Conservation (phyloP, 2,888 invertebrate species). For the Andrena fulva region DNA sequence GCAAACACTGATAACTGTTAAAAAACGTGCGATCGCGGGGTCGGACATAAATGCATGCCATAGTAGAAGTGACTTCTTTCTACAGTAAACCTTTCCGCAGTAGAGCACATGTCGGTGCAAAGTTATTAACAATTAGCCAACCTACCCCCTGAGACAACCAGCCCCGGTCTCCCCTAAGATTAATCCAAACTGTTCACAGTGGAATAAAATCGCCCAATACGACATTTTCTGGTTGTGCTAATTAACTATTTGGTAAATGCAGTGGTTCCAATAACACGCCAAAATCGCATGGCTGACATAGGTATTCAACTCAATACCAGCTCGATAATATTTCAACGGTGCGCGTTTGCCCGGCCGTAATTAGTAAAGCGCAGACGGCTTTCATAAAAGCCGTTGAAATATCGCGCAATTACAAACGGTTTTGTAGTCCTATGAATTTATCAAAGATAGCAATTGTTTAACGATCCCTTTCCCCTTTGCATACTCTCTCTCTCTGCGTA, state of each 20-base stretch:
- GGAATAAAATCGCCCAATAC: background rate
- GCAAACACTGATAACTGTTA: too few species aligned
- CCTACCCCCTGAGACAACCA: too few species aligned
- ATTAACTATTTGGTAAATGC: slow-evolving; percentile 32
- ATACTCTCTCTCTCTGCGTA: background rate
- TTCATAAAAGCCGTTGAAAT: slow-evolving; percentile 33
- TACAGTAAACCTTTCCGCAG: too few species aligned
- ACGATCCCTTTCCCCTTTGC: background rate
- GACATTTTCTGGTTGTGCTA: slow-evolving; percentile 3
- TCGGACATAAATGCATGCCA: too few species aligned
- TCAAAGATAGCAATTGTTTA: slow-evolving; percentile 38
- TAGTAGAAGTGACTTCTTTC: too few species aligned
- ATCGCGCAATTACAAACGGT: slow-evolving; percentile 42
- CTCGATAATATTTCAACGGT: slow-evolving; percentile 29
- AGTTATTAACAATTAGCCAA: too few species aligned
- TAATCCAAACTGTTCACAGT: background rate
- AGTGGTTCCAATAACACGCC: background rate
- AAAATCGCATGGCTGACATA: slow-evolving; percentile 14
- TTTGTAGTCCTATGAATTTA: slow-evolving; percentile 41
- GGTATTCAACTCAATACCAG: slow-evolving; percentile 16
- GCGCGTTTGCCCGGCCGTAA: slow-evolving; percentile 26
- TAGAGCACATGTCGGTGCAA: too few species aligned
- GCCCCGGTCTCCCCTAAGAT: too few species aligned
- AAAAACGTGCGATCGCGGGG: too few species aligned
- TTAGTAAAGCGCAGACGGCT: slow-evolving; percentile 24